These are phyloP conservation scores for Tortrix viridana DNA, from an alignment of 2,888 invertebrate genomes.

Conservation along the genomic window DNA sequence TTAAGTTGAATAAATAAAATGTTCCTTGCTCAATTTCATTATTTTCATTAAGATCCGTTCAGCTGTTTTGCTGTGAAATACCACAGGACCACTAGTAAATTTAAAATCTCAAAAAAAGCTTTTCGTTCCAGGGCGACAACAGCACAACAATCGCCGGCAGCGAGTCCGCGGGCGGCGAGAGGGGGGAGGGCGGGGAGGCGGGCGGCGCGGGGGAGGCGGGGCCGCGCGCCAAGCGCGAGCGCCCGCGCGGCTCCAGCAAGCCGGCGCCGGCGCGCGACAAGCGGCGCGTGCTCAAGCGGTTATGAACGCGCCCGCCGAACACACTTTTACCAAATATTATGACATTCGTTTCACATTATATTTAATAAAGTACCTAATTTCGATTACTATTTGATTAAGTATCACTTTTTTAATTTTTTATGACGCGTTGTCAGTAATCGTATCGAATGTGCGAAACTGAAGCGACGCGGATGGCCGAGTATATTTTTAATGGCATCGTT, in stretches of 20 bases:
- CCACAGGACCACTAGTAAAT: too few relatives aligned
- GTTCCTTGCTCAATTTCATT: too few relatives aligned
- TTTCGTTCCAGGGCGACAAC: constrained; percentile 51
- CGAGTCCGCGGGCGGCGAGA: constrained; percentile 72
- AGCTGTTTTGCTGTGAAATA: too few relatives aligned
- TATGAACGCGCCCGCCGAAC: constrained; percentile 49
- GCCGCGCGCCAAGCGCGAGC: constrained; percentile 90
- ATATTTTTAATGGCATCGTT: too few relatives aligned
- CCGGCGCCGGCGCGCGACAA: constrained; percentile 50
- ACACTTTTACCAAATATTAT: constrained; percentile 27
- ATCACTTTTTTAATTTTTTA: too few relatives aligned
- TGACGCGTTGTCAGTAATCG: too few relatives aligned
- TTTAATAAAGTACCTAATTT: constrained; percentile 35
- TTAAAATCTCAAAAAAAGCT: too few relatives aligned
- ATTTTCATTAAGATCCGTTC: too few relatives aligned
- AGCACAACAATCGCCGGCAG: constrained; percentile 71
- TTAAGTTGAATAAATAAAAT: too few relatives aligned
- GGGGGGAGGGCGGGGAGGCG: constrained; percentile 80
- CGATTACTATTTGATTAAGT: neutral
- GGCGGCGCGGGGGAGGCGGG: constrained; percentile 65
- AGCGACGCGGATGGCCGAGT: too few relatives aligned
- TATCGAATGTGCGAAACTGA: too few relatives aligned
- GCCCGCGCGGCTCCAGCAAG: constrained; percentile 77
- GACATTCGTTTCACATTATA: constrained; percentile 33
- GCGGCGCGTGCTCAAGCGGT: constrained; percentile 66